Percentiles rank a stretch among this genome's conserved stretches.
Evolutionary conservation across 2,113 vertebrate species (phyloP).

Genomic region (Acinonyx jubatus): DNA sequence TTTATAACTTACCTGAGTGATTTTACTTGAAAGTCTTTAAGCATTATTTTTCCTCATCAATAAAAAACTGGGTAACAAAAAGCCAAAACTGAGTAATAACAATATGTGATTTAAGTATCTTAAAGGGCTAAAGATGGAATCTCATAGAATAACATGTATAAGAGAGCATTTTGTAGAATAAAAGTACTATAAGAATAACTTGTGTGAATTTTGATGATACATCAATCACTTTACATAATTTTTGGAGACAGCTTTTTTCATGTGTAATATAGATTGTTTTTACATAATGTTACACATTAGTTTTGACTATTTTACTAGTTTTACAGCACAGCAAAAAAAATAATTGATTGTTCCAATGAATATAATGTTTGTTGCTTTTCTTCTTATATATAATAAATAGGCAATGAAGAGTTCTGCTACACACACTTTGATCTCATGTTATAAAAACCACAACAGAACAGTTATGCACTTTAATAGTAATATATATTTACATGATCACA

Average conservation of each 20-base stretch:
- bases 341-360: background rate
- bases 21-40: slow-evolving; percentile 5
- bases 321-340: slow-evolving; percentile 21
- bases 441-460: slow-evolving; percentile 29
- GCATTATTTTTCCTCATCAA: background rate
- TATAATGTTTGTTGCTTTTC: slow-evolving; percentile 14
- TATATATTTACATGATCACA: slow-evolving; percentile 32
- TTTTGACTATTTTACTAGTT: slow-evolving; percentile 14
- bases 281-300: background rate
- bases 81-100: background rate
- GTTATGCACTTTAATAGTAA: background rate
- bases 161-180: background rate
- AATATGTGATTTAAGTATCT: background rate
- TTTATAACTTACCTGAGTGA: background rate
- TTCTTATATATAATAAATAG: slow-evolving; percentile 7
- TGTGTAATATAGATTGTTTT: background rate
- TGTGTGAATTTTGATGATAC: background rate
- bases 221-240: slow-evolving; percentile 3
- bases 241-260: background rate
- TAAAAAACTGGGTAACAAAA: background rate
- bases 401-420: background rate
- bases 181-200: background rate
- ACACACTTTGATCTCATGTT: background rate
- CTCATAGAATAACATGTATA: background rate
- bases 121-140: background rate